These are phyloP conservation scores for Andrena trimmerana DNA, from an alignment of 2,888 invertebrate species.

Conservation along the genomic window DNA sequence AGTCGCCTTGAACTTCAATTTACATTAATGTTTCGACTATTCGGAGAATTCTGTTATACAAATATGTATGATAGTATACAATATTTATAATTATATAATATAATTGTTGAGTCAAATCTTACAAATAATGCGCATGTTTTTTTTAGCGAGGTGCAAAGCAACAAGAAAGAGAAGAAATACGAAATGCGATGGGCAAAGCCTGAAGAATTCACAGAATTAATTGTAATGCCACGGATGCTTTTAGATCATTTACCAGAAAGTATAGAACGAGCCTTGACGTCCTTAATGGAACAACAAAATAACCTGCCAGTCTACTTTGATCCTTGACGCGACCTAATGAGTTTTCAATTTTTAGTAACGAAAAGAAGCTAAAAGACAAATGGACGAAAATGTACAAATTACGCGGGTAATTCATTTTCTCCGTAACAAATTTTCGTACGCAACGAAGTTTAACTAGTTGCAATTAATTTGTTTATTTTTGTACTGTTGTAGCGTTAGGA, in stretches of 20 bases:
- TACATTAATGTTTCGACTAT: too few relatives aligned
- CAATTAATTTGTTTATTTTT: slow-evolving; percentile 4
- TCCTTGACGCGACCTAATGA: slow-evolving; percentile 48
- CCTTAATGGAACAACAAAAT: slow-evolving; percentile 86
- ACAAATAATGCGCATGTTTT: background rate
- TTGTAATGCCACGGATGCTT: slow-evolving; percentile 94
- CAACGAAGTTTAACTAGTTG: background rate
- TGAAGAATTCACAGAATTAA: slow-evolving; percentile 92
- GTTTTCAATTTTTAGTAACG: slow-evolving; percentile 29
- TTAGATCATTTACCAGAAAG: slow-evolving; percentile 94
- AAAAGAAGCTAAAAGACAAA: background rate
- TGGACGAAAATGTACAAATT: background rate
- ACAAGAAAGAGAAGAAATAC: slow-evolving; percentile 87
- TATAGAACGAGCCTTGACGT: slow-evolving; percentile 90
- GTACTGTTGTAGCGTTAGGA: background rate
- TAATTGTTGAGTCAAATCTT: background rate
- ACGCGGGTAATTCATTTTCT: background rate
- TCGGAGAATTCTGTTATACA: too few relatives aligned
- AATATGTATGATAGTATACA: too few relatives aligned
- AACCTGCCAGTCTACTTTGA: slow-evolving; percentile 75
- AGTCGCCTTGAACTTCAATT: too few relatives aligned
- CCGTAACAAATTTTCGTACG: background rate
- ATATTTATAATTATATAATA: too few relatives aligned
- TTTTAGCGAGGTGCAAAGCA: slow-evolving; percentile 85
- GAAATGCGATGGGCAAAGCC: slow-evolving; percentile 93